Conservation (phyloP, 1,140 invertebrate genomes). For the Chironomus tepperi region DNA sequence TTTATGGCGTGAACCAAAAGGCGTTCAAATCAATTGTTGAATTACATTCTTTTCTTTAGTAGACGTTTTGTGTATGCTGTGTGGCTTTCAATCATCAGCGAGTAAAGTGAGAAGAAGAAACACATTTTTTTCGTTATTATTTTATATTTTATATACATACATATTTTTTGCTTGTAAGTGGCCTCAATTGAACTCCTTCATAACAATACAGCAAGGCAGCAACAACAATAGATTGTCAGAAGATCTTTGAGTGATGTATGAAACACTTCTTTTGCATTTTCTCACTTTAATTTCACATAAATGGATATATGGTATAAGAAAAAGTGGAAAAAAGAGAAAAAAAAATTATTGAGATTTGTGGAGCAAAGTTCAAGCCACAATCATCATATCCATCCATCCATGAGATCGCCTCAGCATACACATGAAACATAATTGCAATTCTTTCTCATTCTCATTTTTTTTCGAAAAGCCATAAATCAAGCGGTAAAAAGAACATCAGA, state of each 20-base stretch:
- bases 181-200: slow-evolving; percentile 11
- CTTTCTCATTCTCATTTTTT: not conserved
- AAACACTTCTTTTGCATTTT: not conserved
- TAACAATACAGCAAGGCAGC: not conserved
- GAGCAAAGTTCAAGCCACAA: slow-evolving; percentile 6
- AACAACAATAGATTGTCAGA: not conserved
- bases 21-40: slow-evolving; percentile 12
- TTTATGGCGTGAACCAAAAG: slow-evolving; percentile 12
- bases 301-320: no score
- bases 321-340: not conserved
- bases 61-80: not conserved
- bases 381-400: not conserved
- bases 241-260: slow-evolving; percentile 1
- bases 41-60: slow-evolving; percentile 7
- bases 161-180: not conserved
- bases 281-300: slow-evolving; percentile 2
- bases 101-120: not conserved
- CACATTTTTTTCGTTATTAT: not conserved
- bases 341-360: not conserved
- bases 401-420: not conserved
- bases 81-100: slow-evolving; percentile 2
- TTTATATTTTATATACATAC: no score
- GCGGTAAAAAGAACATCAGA: not conserved
- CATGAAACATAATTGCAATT: not conserved
- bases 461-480: not conserved